Evolutionary conservation across 37 sponge, comb jelly and placozoan genomes (phyloP).

Genomic region (Crambe crambe): DNA sequence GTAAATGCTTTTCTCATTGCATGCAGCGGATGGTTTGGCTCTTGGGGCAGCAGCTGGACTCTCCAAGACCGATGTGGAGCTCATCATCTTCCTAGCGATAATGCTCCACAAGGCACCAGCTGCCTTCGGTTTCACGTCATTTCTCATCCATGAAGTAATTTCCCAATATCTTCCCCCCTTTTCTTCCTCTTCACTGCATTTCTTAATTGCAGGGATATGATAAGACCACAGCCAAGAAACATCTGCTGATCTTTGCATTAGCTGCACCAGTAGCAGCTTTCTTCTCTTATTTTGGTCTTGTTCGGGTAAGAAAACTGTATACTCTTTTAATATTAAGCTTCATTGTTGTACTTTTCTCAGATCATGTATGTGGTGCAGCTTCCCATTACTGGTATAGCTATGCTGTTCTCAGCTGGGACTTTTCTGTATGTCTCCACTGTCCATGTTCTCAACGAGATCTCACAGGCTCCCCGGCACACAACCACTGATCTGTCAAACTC

Average conservation of each 20-base stretch:
- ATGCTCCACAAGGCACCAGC: slow-evolving; percentile 99
- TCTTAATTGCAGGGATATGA: slow-evolving; percentile 81
- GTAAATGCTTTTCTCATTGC: not conserved
- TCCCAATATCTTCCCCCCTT: not conserved
- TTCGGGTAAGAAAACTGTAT: slow-evolving; percentile 37
- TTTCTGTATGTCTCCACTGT: slow-evolving; percentile 99
- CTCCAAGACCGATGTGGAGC: slow-evolving; percentile 84
- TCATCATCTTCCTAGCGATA: slow-evolving; percentile 96
- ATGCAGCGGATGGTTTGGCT: slow-evolving; percentile 95
- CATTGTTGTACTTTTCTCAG: slow-evolving; percentile 22
- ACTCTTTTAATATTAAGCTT: not conserved
- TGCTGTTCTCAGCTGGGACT: slow-evolving; percentile 99
- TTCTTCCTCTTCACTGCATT: not conserved
- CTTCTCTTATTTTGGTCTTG: slow-evolving; percentile 80
- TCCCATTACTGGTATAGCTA: slow-evolving; percentile 87
- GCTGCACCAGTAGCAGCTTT: slow-evolving; percentile 91
- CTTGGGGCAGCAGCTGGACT: slow-evolving; percentile 97
- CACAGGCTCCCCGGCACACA: slow-evolving; percentile 19
- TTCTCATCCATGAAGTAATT: slow-evolving; percentile 94
- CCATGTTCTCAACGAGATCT: slow-evolving; percentile 91
- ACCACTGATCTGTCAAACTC: not conserved
- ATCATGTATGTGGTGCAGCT: slow-evolving; percentile 42
- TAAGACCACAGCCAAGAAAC: slow-evolving; percentile 66
- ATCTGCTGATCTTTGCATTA: slow-evolving; percentile 83
- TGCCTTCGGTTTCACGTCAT: slow-evolving; percentile 96